Evolutionary conservation across 1,140 invertebrate species (phyloP), one percentile per base, ranked within the genome.

Genomic region (Mercenaria mercenaria): DNA sequence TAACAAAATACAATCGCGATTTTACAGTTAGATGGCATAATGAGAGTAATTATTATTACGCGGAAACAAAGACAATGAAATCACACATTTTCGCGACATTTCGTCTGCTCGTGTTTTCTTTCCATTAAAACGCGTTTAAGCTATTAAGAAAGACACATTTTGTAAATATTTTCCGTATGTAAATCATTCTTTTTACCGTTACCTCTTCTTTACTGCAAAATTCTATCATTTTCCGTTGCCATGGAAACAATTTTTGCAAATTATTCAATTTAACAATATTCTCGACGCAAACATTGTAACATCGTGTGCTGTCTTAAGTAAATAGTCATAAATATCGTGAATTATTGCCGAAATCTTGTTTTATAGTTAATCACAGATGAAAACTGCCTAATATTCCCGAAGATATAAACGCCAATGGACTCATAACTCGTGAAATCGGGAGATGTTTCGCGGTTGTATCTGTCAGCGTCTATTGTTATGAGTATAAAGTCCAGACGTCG

Each of bases 271-370:
- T 82, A 41, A 64, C 56, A 64, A 82, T 47, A 43, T 82, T 67
- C 61, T 59, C 41, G 80, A 67, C 80, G 52, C 80, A 64, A 87
- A 87, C 84, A 88, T 64, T 80, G 59, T 69, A 88, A 72, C 86
- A 80, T 29, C 79, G 41, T 56, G 59, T 88, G 52, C 47, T 43
- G 37, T 59, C 52, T 52, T 43, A 67, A 79, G 56, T 80, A 88
- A 88, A 88, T 81, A 81, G 26, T 79, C 86, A 88, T 88, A 88
- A 88, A 88, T 67, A 74, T 20, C 39, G 77, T 88, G 86, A 88
- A 56, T 80, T 81, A 88, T 88, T 50, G 77, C 52, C 76, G n/a
- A 69, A 81, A 80, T 88, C 86, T 80, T 88, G 86, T 88, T 88
- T 88, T 88, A 88, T 88, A 52, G 56, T 67, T 79, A 77, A 81